Conservation (phyloP, 2,888 invertebrate genomes). For the Pammene aurita region DNA sequence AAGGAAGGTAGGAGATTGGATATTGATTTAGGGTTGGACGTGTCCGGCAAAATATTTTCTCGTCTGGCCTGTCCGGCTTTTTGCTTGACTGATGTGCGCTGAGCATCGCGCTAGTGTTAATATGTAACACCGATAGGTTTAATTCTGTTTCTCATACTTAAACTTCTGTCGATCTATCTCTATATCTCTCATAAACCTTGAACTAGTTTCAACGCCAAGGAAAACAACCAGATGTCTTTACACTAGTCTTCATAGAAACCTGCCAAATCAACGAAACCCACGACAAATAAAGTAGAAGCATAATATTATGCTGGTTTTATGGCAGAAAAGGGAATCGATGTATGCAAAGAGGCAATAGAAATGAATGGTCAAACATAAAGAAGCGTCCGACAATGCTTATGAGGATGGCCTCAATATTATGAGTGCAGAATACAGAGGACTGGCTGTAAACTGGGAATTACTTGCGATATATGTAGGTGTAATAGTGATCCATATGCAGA, state of each 20-base stretch:
- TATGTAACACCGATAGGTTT: too few species aligned
- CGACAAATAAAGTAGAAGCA: conserved; percentile 28
- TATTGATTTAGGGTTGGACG: neutral
- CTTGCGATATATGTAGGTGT: neutral
- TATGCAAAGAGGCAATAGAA: conserved; percentile 41
- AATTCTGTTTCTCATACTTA: too few species aligned
- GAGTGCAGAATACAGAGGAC: conserved; percentile 9
- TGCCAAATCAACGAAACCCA: conserved; percentile 24
- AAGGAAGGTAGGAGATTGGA: neutral
- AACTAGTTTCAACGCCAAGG: neutral
- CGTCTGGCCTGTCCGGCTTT: too few species aligned
- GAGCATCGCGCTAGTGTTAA: too few species aligned
- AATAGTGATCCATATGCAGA: too few species aligned
- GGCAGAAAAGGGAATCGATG: conserved; percentile 31
- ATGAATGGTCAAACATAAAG: conserved; percentile 37
- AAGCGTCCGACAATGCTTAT: conserved; percentile 31
- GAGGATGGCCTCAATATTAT: conserved; percentile 30
- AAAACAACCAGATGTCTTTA: conserved; percentile 1
- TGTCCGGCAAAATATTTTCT: too few species aligned
- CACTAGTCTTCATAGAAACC: conserved; percentile 20
- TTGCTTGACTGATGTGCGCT: too few species aligned
- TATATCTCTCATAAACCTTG: neutral
- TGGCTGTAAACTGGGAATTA: conserved; percentile 1
- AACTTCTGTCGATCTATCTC: too few species aligned
- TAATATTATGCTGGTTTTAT: conserved; percentile 41